Base-by-base conservation (phyloP, 2,888 invertebrate genomes). In the Cremastobaeus sp. region DNA sequence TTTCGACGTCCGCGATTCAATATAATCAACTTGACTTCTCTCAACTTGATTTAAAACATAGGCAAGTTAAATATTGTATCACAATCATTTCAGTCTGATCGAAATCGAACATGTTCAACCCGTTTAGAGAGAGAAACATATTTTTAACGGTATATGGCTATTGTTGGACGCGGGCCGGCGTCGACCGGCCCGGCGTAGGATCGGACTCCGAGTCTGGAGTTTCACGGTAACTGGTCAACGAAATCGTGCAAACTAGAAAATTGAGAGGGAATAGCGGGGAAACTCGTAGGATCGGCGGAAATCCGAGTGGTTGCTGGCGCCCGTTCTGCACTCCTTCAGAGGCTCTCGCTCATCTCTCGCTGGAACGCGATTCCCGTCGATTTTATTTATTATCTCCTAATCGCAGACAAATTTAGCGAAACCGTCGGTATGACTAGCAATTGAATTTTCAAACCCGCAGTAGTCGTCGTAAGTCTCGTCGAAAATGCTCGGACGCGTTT, bases 1-100 rank as follows among this genome's bases (percentile, higher is more conserved):
- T 78, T 76, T 81, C 78, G 71, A 76, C 81, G 77, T 81, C 78
- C 70, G 66, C 74, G 55, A 66, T 69, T 76, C 70, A 64, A 55
- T 72, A 70, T 74, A 74, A 62, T 74, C 76, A 70, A 74, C 77
- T 65, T 77, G 73, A 79, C 77, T 73, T 65, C 54, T 55, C 59
- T 76, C 76, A 68, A 57, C 62, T 68, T 69, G 54, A 72, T 78
- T 84, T 82, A 81, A 82, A 86, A 86, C 86, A 84, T 86, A 87
- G 86, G 84, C 86, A 86, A 87, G 87, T 86, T 87, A 86, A 87
- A 86, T 87, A 85, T 86, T 85, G 84, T 87, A 87, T 87, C 86
- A 87, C 86, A 87, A 87, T 87, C 86, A 85, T 87, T 83, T 84
- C 84, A 85, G 83, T 86, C 86, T 86, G 85, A 85, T 87, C 84